These are phyloP conservation scores for Proterorhinus semilunaris DNA, from an alignment of 2,113 vertebrate genomes.

Conservation along the genomic window DNA sequence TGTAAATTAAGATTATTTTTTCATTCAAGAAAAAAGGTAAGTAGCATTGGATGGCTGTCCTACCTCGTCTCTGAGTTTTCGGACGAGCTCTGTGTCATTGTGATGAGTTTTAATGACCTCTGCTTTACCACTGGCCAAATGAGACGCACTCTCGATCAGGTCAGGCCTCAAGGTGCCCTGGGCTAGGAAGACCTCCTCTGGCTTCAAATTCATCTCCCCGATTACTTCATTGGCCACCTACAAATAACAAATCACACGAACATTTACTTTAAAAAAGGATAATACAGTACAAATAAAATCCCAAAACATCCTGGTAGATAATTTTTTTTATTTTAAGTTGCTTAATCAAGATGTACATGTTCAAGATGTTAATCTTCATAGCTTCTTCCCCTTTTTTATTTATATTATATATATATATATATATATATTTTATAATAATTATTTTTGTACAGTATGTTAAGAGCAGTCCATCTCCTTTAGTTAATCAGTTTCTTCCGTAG, in stretches of 20 bases:
- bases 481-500: too few relatives aligned
- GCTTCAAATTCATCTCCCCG: constrained; percentile 96
- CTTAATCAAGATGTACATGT: too few relatives aligned
- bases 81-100: constrained; percentile 97
- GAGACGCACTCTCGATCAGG: constrained; percentile 95
- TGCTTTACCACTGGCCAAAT: constrained; percentile 92
- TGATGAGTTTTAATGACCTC: constrained; percentile 99
- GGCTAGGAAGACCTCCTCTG: constrained; percentile 94
- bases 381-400: too few relatives aligned
- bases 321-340: too few relatives aligned
- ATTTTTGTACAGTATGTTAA: too few relatives aligned
- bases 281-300: neutral
- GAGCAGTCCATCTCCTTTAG: too few relatives aligned
- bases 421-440: too few relatives aligned
- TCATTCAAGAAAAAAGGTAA: neutral
- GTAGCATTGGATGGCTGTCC: neutral
- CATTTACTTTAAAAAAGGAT: neutral
- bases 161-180: constrained; percentile 96
- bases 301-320: too few relatives aligned
- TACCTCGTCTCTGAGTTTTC: constrained; percentile 95
- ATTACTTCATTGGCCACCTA: constrained; percentile 98
- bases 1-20: neutral
- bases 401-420: too few relatives aligned
- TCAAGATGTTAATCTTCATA: too few relatives aligned
- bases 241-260: neutral